phyloP scores from a whole-genome alignment of 1,140 invertebrate genomes.

The Steinernema feltiae region DNA sequence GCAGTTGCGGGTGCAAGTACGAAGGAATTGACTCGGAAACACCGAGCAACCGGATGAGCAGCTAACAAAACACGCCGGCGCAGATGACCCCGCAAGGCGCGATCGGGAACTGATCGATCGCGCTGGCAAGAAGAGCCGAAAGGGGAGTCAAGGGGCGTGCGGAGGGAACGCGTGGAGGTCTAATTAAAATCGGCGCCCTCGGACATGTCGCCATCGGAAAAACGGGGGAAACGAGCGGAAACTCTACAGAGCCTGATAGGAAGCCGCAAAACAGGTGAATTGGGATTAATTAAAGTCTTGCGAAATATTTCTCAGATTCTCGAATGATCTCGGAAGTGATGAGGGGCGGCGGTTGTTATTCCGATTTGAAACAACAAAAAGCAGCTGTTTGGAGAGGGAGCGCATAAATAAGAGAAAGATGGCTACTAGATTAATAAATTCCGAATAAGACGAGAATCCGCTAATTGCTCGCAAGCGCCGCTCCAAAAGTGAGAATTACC shows the following conservation, averaged over 20 bases:
- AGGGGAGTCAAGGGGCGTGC: not conserved
- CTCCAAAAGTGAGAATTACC: not conserved
- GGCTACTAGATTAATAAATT: not conserved
- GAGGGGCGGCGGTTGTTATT: no score
- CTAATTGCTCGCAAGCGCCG: not conserved
- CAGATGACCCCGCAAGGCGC: not conserved
- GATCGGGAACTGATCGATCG: not conserved
- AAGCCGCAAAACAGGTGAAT: no score
- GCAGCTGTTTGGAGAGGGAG: not conserved
- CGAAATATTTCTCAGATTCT: no score
- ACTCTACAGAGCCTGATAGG: not conserved
- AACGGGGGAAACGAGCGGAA: not conserved
- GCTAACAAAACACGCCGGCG: conserved; percentile 12
- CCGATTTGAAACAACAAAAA: not conserved
- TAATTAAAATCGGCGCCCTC: not conserved
- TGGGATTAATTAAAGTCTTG: no score
- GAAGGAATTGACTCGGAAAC: not conserved
- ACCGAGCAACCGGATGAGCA: not conserved
- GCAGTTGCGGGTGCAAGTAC: not conserved
- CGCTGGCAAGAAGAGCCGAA: not conserved
- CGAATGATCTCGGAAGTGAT: no score
- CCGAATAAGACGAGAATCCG: not conserved
- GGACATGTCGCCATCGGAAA: no score
- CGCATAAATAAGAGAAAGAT: not conserved
- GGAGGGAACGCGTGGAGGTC: not conserved